Percentiles rank a stretch among this genome's conserved stretches.
phyloP scores from a whole-genome alignment of 92 coral and sea anemone genomes.

The Phymanthus crucifer region DNA sequence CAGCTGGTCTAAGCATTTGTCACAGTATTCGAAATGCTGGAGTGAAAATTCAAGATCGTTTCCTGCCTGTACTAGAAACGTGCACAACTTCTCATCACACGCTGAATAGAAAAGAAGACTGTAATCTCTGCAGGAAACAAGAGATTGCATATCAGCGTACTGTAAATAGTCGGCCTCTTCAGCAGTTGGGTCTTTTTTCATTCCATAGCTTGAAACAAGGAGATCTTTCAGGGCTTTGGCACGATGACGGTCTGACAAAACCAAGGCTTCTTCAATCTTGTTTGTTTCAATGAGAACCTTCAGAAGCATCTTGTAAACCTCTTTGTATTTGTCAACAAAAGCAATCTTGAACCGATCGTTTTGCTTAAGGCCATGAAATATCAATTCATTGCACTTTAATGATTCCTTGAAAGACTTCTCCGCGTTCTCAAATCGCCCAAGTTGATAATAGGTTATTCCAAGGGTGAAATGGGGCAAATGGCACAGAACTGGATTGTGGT shows the following conservation, averaged over 20 bases:
- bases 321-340: neutral
- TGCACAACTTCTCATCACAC: neutral
- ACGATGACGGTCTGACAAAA: neutral
- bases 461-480: neutral
- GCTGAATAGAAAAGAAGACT: neutral
- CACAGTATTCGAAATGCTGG: neutral
- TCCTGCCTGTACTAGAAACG: neutral
- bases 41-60: neutral
- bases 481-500: too few relatives aligned
- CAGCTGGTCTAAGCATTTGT: neutral
- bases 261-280: neutral
- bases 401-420: neutral
- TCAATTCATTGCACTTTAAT: neutral
- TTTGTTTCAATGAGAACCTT: neutral
- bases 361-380: neutral
- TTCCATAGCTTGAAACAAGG: conserved; percentile 6
- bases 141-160: conserved; percentile 7
- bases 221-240: conserved; percentile 1
- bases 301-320: neutral
- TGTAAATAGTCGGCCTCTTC: neutral
- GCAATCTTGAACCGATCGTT: neutral
- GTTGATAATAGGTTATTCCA: neutral
- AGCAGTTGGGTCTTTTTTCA: neutral
- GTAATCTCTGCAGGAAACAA: neutral
- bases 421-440: neutral